A percentile compares a stretch with the other conserved stretches of the same genome.
Evolutionary conservation across 2,113 vertebrate genomes (phyloP).

Genomic region (Monarcha castaneiventris): DNA sequence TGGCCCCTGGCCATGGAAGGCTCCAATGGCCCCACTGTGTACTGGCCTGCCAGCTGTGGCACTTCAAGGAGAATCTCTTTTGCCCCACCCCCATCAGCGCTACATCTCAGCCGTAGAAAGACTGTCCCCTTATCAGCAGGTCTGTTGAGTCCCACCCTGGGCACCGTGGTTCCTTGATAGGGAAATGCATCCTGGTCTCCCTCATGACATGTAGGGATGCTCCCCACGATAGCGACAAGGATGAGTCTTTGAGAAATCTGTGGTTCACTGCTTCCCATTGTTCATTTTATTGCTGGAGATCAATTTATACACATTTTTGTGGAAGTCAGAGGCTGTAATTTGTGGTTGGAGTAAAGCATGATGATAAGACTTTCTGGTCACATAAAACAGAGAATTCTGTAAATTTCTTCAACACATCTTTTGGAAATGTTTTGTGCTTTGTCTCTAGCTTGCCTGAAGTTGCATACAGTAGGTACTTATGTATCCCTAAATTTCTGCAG

Average conservation of each 20-base stretch:
- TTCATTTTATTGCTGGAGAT: background rate
- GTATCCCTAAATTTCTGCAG: background rate
- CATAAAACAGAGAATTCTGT: background rate
- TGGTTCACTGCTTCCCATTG: background rate
- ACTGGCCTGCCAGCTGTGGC: background rate
- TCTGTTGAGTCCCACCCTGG: rapidly evolving
- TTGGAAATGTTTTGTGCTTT: background rate
- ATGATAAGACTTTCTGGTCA: background rate
- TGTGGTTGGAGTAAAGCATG: background rate
- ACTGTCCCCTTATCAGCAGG: background rate
- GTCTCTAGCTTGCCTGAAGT: background rate
- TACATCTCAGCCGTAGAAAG: background rate
- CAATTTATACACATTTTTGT: background rate
- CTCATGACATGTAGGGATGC: rapidly evolving
- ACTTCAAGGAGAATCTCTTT: background rate
- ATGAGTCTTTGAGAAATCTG: background rate
- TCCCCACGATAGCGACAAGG: background rate
- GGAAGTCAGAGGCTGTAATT: background rate
- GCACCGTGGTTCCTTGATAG: background rate
- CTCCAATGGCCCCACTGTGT: background rate
- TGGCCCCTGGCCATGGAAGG: background rate
- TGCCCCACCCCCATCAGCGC: background rate
- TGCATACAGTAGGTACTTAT: background rate
- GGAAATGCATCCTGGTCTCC: background rate
- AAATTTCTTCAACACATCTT: background rate